Conservation (phyloP, 2,113 vertebrate genomes). For the Ageneiosus marmoratus region DNA sequence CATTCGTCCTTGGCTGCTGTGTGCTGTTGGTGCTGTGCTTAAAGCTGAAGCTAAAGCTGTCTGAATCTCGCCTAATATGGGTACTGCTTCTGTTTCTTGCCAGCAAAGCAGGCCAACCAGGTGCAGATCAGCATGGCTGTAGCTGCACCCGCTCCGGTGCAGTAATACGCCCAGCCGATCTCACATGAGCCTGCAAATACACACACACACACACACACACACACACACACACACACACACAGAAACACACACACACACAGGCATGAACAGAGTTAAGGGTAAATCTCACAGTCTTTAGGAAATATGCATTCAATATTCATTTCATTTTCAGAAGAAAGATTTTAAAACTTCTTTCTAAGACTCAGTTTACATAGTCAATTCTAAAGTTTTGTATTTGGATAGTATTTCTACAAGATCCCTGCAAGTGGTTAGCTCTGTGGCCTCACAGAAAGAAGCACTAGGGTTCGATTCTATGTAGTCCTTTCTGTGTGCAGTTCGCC, state of each 20-base stretch:
- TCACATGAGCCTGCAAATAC: constrained; percentile 84
- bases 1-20: constrained; percentile 26
- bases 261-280: neutral
- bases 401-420: neutral
- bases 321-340: neutral
- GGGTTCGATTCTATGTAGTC: too few species aligned
- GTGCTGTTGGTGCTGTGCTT: constrained; percentile 6
- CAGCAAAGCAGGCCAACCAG: constrained; percentile 94
- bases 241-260: neutral
- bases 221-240: too few species aligned
- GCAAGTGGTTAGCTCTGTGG: too few species aligned
- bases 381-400: neutral
- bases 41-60: constrained; percentile 15
- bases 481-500: too few species aligned
- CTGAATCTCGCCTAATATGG: constrained; percentile 79
- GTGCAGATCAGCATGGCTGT: constrained; percentile 89
- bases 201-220: constrained; percentile 6
- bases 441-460: too few species aligned
- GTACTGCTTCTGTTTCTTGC: constrained; percentile 97
- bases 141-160: constrained; percentile 85
- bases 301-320: neutral
- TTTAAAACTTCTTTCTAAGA: neutral
- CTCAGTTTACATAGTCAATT: neutral
- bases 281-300: neutral
- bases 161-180: constrained; percentile 97